phyloP scores from a whole-genome alignment of 1,140 invertebrate species.

The Trypoxylus dichotomus region DNA sequence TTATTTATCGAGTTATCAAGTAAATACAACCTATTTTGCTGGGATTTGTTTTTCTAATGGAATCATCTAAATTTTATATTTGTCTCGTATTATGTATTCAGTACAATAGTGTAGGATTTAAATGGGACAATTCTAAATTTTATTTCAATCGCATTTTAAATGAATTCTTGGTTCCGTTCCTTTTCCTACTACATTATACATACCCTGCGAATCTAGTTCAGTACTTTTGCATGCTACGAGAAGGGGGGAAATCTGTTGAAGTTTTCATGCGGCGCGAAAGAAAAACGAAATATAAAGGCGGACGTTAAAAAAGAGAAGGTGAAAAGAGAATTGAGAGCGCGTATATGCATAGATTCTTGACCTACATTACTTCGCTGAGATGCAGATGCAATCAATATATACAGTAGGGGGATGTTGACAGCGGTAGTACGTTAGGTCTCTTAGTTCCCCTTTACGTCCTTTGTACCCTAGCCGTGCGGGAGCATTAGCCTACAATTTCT shows the following conservation, averaged over 20 bases:
- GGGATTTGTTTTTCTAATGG: too few species aligned
- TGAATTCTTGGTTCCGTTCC: too few species aligned
- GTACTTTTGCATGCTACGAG: background rate
- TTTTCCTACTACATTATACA: too few species aligned
- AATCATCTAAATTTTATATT: too few species aligned
- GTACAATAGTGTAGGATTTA: too few species aligned
- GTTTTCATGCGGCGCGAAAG: background rate
- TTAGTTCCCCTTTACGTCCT: background rate
- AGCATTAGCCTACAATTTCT: constrained; percentile 42
- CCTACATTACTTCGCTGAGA: constrained; percentile 42
- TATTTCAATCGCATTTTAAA: too few species aligned
- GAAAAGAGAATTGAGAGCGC: constrained; percentile 11
- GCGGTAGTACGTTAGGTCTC: constrained; percentile 26
- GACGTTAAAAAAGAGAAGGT: background rate
- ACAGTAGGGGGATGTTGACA: constrained; percentile 38
- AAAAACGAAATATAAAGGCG: background rate
- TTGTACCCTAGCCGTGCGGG: constrained; percentile 32
- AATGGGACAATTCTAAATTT: too few species aligned
- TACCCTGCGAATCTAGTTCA: background rate
- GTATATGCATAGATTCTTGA: constrained; percentile 40
- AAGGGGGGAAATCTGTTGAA: background rate
- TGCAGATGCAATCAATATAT: constrained; percentile 46
- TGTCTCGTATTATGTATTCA: too few species aligned
- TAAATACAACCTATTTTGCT: too few species aligned
- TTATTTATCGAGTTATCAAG: too few species aligned